phyloP scores from a whole-genome alignment of 2,888 invertebrate genomes.

The Priocnemis perturbator region DNA sequence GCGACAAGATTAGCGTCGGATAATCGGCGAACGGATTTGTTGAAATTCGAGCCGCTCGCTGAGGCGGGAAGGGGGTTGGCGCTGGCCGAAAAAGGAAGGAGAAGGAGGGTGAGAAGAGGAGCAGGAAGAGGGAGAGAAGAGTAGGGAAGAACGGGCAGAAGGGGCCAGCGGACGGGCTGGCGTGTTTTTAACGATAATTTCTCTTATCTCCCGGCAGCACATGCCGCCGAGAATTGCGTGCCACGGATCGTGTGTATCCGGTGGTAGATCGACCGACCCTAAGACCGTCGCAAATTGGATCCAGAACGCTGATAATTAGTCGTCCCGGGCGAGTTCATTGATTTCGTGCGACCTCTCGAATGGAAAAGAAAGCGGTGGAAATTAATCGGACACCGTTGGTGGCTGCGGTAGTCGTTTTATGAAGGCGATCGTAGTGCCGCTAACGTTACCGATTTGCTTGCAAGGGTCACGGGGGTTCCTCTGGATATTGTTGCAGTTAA shows the following conservation, averaged over 20 bases:
- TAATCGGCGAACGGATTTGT: too few relatives aligned
- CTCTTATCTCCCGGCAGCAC: constrained; percentile 65
- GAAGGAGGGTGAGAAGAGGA: neutral
- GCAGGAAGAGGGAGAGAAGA: neutral
- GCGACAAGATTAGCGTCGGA: too few relatives aligned
- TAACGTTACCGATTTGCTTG: too few relatives aligned
- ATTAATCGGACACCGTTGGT: too few relatives aligned
- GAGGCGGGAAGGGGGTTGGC: neutral
- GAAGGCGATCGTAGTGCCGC: too few relatives aligned
- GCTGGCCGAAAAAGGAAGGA: neutral
- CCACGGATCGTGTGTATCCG: constrained; percentile 66
- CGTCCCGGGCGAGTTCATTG: constrained; percentile 3
- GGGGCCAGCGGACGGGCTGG: neutral
- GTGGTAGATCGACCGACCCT: constrained; percentile 52
- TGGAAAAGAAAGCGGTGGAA: neutral
- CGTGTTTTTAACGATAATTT: constrained; percentile 57
- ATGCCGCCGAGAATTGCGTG: constrained; percentile 61
- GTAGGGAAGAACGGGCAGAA: neutral
- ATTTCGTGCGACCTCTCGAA: neutral
- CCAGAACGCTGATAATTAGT: constrained; percentile 11
- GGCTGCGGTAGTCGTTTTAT: too few relatives aligned
- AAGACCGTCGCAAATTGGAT: constrained; percentile 31
- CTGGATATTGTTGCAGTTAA: too few relatives aligned
- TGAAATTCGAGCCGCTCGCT: too few relatives aligned
- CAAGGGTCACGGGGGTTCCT: too few relatives aligned